A percentile compares a stretch with the other conserved stretches of the same genome.
Evolutionary conservation across 2,888 invertebrate species (phyloP).

Genomic region (Aethes cnicana): DNA sequence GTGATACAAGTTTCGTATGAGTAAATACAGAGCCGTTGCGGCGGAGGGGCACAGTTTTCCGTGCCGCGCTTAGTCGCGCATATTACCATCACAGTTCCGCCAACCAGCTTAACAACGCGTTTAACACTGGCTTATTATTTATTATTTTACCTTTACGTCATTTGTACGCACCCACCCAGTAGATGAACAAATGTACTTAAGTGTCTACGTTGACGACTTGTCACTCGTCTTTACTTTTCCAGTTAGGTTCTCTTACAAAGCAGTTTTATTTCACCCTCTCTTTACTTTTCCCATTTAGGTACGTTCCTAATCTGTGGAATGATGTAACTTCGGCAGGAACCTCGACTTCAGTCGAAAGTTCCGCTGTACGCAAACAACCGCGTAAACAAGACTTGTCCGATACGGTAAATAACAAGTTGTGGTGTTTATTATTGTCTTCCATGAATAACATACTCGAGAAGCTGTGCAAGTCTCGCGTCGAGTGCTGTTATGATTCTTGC

Average conservation of each 20-base stretch:
- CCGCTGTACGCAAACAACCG: slow-evolving; percentile 42
- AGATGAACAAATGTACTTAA: background rate
- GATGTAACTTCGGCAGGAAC: slow-evolving; percentile 30
- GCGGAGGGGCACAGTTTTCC: slow-evolving; percentile 52
- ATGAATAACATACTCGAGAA: slow-evolving; percentile 32
- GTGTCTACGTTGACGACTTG: too few species aligned
- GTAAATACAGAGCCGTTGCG: slow-evolving; percentile 48
- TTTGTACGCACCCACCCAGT: too few species aligned
- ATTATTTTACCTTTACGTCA: too few species aligned
- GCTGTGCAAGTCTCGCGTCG: slow-evolving; percentile 8
- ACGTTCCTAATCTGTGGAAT: slow-evolving; percentile 4
- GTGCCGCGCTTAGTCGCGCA: slow-evolving; percentile 12
- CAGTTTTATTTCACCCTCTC: background rate
- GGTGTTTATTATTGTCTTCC: slow-evolving; percentile 36
- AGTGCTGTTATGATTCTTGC: slow-evolving; percentile 18
- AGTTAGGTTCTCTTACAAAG: background rate
- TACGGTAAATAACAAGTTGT: slow-evolving; percentile 41
- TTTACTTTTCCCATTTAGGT: slow-evolving; percentile 7
- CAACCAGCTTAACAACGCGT: slow-evolving; percentile 5
- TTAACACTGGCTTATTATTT: background rate
- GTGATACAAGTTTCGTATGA: slow-evolving; percentile 38
- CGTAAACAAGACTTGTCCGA: slow-evolving; percentile 44
- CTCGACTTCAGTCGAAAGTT: slow-evolving; percentile 39
- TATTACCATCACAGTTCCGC: slow-evolving; percentile 9
- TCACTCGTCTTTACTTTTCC: too few species aligned